phyloP scores from a whole-genome alignment of 2,797 vertebrate genomes.

The Philypnodon macrostomus region DNA sequence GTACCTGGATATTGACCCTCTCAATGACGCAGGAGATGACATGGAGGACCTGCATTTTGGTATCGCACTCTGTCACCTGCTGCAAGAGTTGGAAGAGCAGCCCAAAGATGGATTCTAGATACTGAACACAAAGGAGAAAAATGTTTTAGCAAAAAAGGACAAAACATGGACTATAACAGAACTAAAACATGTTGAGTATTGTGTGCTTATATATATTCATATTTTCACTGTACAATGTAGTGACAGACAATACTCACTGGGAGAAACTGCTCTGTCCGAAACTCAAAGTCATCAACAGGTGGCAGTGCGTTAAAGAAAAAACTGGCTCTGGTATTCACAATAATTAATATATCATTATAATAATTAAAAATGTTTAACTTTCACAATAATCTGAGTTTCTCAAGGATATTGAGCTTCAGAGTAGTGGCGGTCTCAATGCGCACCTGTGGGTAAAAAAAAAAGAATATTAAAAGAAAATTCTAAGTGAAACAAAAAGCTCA shows the following conservation, averaged over 20 bases:
- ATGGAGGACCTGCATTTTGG: slow-evolving; percentile 97
- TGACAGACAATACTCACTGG: slow-evolving; percentile 81
- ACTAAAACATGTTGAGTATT: too few species aligned
- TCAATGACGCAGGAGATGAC: slow-evolving; percentile 97
- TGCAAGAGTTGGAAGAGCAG: slow-evolving; percentile 93
- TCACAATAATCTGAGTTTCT: neutral
- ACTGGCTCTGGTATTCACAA: neutral
- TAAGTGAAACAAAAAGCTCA: neutral
- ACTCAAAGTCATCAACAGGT: slow-evolving; percentile 98
- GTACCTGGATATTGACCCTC: slow-evolving; percentile 92
- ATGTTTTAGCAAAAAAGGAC: too few species aligned
- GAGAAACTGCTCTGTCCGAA: slow-evolving; percentile 93
- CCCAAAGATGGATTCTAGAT: slow-evolving; percentile 90
- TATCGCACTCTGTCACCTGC: slow-evolving; percentile 95
- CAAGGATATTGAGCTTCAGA: slow-evolving; percentile 97
- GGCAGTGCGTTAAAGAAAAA: slow-evolving; percentile 77
- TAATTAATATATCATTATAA: neutral
- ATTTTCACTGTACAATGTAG: too few species aligned
- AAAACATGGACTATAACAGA: too few species aligned
- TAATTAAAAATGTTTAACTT: neutral
- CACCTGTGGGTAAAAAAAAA: slow-evolving; percentile 77
- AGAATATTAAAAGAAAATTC: neutral
- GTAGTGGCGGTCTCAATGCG: slow-evolving; percentile 96
- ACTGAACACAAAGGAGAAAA: slow-evolving; percentile 69
- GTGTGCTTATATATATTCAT: too few species aligned